Percentiles rank a stretch among this genome's conserved stretches.
Evolutionary conservation across 2,888 invertebrate genomes (phyloP).

Genomic region (Esperia sulphurella): DNA sequence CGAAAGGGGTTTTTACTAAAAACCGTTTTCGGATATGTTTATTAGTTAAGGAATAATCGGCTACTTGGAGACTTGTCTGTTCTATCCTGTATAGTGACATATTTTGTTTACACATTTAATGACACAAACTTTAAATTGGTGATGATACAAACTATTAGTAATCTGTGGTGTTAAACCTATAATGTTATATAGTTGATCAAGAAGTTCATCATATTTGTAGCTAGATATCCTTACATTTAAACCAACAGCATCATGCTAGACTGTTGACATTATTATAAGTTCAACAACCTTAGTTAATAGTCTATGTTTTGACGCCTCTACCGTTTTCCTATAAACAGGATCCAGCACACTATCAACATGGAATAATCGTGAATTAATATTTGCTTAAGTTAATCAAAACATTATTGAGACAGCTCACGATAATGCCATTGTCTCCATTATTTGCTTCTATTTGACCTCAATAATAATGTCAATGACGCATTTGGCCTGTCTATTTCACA

Average conservation of each 20-base stretch:
- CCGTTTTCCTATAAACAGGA: slow-evolving; percentile 29
- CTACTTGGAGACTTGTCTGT: too few relatives aligned
- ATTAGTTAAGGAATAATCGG: too few relatives aligned
- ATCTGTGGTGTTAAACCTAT: too few relatives aligned
- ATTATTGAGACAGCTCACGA: slow-evolving; percentile 32
- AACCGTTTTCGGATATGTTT: too few relatives aligned
- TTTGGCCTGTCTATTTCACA: not conserved
- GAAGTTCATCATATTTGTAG: too few relatives aligned
- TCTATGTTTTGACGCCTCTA: slow-evolving; percentile 22
- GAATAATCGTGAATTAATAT: slow-evolving; percentile 50
- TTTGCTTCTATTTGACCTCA: not conserved
- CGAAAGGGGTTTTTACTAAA: too few relatives aligned
- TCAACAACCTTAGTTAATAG: slow-evolving; percentile 8
- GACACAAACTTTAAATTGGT: too few relatives aligned
- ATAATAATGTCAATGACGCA: not conserved
- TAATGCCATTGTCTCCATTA: slow-evolving; percentile 28
- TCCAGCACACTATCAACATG: slow-evolving; percentile 40
- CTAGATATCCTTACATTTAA: not conserved
- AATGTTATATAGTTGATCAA: too few relatives aligned
- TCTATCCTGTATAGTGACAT: too few relatives aligned
- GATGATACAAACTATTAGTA: too few relatives aligned
- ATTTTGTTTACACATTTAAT: too few relatives aligned
- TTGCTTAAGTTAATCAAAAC: slow-evolving; percentile 55
- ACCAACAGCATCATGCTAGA: not conserved
- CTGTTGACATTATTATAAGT: slow-evolving; percentile 7